phyloP scores from a whole-genome alignment of 1,140 invertebrate species.

The Luehdorfia chinensis region DNA sequence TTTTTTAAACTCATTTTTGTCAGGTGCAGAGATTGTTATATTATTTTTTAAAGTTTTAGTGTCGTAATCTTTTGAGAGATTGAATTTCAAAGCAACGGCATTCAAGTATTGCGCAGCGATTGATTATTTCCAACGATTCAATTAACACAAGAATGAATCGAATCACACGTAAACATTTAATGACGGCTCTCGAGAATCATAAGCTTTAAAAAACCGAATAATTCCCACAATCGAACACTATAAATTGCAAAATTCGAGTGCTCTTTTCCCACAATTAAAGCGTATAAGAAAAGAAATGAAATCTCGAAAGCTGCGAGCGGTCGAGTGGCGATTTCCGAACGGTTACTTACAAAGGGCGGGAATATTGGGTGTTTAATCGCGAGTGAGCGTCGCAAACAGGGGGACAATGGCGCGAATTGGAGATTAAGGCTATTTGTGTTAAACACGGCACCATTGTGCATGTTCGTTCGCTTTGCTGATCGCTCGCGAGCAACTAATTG shows the following conservation, averaged over 20 bases:
- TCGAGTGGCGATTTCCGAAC: constrained; percentile 56
- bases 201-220: constrained; percentile 26
- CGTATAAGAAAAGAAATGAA: constrained; percentile 42
- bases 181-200: constrained; percentile 32
- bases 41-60: no score
- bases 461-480: constrained; percentile 36
- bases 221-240: constrained; percentile 50
- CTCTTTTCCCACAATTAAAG: constrained; percentile 66
- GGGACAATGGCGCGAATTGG: constrained; percentile 35
- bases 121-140: no score
- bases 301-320: constrained; percentile 29
- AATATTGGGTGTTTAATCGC: constrained; percentile 53
- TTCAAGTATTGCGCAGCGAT: no score
- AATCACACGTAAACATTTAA: constrained; percentile 43
- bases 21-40: no score
- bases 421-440: constrained; percentile 64
- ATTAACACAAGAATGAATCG: constrained; percentile 38
- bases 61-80: no score
- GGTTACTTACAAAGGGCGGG: constrained; percentile 45
- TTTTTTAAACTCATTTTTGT: no score
- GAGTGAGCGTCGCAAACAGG: constrained; percentile 45
- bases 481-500: constrained; percentile 37
- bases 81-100: no score
- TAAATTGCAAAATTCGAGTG: constrained; percentile 53
- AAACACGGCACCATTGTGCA: constrained; percentile 54